Conservation (phyloP, 1,140 invertebrate species). For the Pseudomyrmex gracilis region DNA sequence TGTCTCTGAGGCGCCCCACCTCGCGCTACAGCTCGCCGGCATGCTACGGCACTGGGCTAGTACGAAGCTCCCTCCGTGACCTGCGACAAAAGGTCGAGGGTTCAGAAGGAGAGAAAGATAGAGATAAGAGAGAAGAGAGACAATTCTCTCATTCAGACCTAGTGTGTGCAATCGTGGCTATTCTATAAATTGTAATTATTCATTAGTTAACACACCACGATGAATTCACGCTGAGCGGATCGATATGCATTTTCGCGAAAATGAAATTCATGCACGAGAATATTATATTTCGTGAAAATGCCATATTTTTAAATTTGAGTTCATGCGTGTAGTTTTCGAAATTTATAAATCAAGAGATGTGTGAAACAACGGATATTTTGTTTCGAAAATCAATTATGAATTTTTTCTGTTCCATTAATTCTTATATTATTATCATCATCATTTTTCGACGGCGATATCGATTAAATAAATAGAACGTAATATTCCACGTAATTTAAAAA, state of each 20-base stretch:
- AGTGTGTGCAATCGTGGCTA: conserved; percentile 9
- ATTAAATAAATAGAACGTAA: too few species aligned
- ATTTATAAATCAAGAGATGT: too few species aligned
- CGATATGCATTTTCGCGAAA: conserved; percentile 29
- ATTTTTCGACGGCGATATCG: too few species aligned
- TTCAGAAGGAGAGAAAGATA: conserved; percentile 13
- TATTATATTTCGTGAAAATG: not conserved
- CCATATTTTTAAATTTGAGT: not conserved
- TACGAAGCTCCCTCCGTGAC: conserved; percentile 71
- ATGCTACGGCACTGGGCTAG: conserved; percentile 80
- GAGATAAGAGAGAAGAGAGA: too few species aligned
- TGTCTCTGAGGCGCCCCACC: conserved; percentile 77
- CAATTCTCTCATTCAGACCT: not conserved
- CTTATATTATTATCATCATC: too few species aligned
- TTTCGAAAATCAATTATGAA: too few species aligned
- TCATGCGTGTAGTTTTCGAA: not conserved
- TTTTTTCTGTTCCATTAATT: too few species aligned
- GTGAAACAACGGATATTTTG: too few species aligned
- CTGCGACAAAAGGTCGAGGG: conserved; percentile 60
- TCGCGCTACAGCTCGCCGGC: conserved; percentile 77
- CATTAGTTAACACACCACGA: conserved; percentile 17
- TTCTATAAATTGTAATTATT: conserved; percentile 49
- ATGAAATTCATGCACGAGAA: not conserved
- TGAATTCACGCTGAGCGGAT: not conserved
- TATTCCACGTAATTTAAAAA: conserved; percentile 18